Evolutionary conservation across 2,888 invertebrate species (phyloP), one percentile per base, ranked within the genome.

Genomic region (Theretra japonica): DNA sequence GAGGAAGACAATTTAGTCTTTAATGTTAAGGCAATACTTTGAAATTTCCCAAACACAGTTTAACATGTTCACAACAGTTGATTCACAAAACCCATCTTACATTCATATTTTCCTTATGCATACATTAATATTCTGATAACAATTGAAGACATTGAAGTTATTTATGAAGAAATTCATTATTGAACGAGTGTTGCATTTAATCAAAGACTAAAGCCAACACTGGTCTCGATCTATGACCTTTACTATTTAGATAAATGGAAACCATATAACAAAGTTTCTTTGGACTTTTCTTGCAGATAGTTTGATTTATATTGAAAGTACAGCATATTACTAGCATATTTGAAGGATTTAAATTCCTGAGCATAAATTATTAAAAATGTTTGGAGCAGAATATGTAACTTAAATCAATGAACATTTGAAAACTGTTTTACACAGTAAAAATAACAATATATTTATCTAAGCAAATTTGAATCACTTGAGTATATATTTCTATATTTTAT

Each of bases 1-100:
- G 79, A 78, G 83, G 85, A 84, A 87, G 80, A 82, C 81, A 76
- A 74, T 74, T 72, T 68, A 71, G 68, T 59, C 62, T 65, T 71
- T 23, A 53, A 57, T 69, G n/a, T 23, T 30, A 57, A 56, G 33
- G 33, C 21, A 41, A 41, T 58, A 41, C 33, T 41, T 7, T 41
- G 19, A 62, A 30, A 62, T 65, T 65, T 53, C n/a, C n/a, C n/a
- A 53, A 53, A 53, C 53, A 53, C 53, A 17, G n/a, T 17, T n/a
- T 65, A 1, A 65, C 41, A 58, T 23, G 23, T 65, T 65, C 23
- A 65, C 48, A 23, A n/a, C 62, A 65, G 4, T 48, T 41, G 7
- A 6, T 48, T 6, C 8, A 17, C 33, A 48, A 65, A 48, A 65
- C 19, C 65, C 21, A n/a, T 8, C 58, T 58, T 58, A 25, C 25